phyloP scores from a whole-genome alignment of 2,888 invertebrate species.

The Drosophila cracens region DNA sequence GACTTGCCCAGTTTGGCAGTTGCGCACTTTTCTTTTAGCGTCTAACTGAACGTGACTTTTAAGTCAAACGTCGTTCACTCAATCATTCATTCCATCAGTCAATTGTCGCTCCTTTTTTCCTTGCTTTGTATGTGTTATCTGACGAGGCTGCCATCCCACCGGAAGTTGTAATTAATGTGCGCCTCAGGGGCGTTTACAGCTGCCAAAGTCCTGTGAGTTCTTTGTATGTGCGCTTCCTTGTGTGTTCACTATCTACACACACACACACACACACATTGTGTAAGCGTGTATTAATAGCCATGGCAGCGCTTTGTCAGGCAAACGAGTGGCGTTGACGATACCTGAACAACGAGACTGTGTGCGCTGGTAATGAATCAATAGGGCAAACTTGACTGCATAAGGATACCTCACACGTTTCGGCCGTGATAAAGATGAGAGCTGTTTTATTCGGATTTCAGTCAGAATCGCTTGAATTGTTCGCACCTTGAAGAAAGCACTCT shows the following conservation, averaged over 20 bases:
- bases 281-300: constrained; percentile 40
- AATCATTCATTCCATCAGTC: constrained; percentile 55
- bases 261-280: not conserved
- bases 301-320: constrained; percentile 49
- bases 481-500: not conserved
- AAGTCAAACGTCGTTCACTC: constrained; percentile 57
- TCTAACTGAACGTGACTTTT: constrained; percentile 69
- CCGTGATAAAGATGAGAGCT: constrained; percentile 4
- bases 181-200: constrained; percentile 71
- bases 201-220: constrained; percentile 54
- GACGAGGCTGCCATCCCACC: constrained; percentile 50
- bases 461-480: not conserved
- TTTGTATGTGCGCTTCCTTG: constrained; percentile 11
- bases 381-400: constrained; percentile 36
- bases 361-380: constrained; percentile 53
- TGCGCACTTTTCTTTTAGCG: constrained; percentile 50
- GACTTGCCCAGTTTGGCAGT: constrained; percentile 46
- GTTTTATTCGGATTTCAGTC: constrained; percentile 7
- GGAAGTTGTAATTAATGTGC: constrained; percentile 79
- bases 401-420: constrained; percentile 10
- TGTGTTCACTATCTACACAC: constrained; percentile 1
- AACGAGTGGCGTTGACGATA: constrained; percentile 32
- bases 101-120: constrained; percentile 59
- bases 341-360: constrained; percentile 33
- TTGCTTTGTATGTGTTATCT: constrained; percentile 34